phyloP scores from a whole-genome alignment of 2,888 invertebrate species.

The Drosophila cracens region DNA sequence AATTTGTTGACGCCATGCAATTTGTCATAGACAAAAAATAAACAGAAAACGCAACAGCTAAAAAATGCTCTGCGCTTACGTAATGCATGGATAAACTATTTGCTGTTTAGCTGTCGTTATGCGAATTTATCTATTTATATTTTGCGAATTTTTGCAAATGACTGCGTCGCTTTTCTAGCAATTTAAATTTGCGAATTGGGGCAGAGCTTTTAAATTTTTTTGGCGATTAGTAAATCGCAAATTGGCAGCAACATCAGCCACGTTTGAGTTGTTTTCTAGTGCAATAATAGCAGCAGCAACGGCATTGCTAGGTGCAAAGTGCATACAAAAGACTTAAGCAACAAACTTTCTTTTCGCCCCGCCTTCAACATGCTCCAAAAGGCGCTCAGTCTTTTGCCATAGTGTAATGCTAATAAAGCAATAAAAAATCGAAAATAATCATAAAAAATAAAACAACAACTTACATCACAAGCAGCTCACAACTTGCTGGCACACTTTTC shows the following conservation, averaged over 20 bases:
- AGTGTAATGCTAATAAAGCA: conserved; percentile 67
- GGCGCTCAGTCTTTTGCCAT: conserved; percentile 43
- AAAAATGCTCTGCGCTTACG: conserved; percentile 53
- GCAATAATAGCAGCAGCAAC: conserved; percentile 18
- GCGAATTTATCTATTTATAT: conserved; percentile 37
- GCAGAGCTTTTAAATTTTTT: conserved; percentile 40
- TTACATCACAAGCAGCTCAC: conserved; percentile 68
- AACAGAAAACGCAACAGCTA: conserved; percentile 15
- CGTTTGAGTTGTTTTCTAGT: conserved; percentile 65
- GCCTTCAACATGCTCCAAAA: conserved; percentile 12
- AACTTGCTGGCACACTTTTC: conserved; percentile 72
- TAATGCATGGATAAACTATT: conserved; percentile 57
- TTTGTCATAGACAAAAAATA: conserved; percentile 49
- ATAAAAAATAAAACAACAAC: conserved; percentile 49
- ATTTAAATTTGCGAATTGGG: conserved; percentile 47
- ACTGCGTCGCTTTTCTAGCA: conserved; percentile 50
- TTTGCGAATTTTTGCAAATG: conserved; percentile 59
- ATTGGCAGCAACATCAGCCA: conserved; percentile 51
- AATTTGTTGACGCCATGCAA: conserved; percentile 73
- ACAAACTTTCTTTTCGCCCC: conserved; percentile 56
- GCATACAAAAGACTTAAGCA: conserved; percentile 58
- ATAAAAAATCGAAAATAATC: conserved; percentile 61
- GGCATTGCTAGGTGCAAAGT: conserved; percentile 61
- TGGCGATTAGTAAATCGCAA: conserved; percentile 33
- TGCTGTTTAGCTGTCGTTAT: conserved; percentile 33